Evolutionary conservation across 2,113 vertebrate genomes (phyloP), one percentile per base, ranked within the genome.

Genomic region (Panthera leo): DNA sequence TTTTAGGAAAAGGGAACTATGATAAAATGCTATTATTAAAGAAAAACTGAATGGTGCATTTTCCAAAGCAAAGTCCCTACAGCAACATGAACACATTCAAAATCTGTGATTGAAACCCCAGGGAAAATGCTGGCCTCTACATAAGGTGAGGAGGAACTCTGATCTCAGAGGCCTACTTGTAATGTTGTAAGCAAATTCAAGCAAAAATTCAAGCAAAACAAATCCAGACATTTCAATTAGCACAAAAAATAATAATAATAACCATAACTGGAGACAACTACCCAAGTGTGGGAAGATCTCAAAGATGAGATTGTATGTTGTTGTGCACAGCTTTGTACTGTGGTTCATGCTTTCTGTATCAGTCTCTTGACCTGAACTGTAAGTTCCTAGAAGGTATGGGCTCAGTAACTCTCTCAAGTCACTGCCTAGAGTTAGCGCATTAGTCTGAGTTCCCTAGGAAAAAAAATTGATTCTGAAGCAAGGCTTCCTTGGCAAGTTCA

Each of bases 11-110:
- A 91, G 34, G 91, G 61, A 94, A 63, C 16, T 39, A 89, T 85
- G 78, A 89, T 91, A 96, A 89, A 94, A 89, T 92, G 36, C 36
- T 95, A 58, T 80, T 93, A 94, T 71, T 95, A 91, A 91, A 85
- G 36, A 91, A 95, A 92, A 95, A 76, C 34, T n/a, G 27, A 88
- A 55, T 73, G 31, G 27, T 84, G 4, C 63, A 39, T 94, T 96
- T 85, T 97, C 82, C 76, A 91, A 89, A 95, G 55, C 53, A 94
- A 95, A 97, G 92, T 95, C 58, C 16, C 94, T 68, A 63, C 21
- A 88, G 51, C 71, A 95, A 79, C 65, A 88, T n/a, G 39, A 95
- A 94, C 34, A 85, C 61, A 75, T 87, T 97, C 18, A 96, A 80
- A 93, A 94, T 82, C 90, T 13, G 13, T 85, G 65, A 71, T 34